phyloP scores from a whole-genome alignment of 2,888 invertebrate species.

The Aphidoletes aphidimyza region DNA sequence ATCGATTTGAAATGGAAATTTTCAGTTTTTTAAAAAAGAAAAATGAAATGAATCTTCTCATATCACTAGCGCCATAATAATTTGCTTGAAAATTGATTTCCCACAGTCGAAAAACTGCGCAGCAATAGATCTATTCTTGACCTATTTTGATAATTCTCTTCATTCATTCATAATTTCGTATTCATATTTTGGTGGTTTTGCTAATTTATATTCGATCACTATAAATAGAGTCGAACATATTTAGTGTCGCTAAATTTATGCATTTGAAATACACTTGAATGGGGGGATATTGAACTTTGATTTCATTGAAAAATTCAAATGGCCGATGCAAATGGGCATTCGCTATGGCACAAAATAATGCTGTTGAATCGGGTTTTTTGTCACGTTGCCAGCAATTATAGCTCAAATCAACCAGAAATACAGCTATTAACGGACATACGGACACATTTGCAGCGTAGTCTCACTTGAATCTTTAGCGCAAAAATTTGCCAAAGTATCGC shows the following conservation, averaged over 20 bases:
- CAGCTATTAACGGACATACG: neutral
- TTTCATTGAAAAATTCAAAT: neutral
- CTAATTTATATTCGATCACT: neutral
- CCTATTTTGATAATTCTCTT: slow-evolving; percentile 13
- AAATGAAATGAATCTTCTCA: neutral
- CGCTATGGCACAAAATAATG: neutral
- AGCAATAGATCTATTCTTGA: neutral
- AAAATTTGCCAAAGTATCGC: neutral
- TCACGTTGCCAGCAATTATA: slow-evolving; percentile 24
- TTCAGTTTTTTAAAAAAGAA: neutral
- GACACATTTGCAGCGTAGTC: neutral
- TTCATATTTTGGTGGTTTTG: neutral
- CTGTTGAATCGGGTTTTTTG: neutral
- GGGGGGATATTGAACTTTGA: slow-evolving; percentile 12
- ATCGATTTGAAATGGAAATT: neutral
- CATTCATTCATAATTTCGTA: no score
- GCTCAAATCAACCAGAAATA: neutral
- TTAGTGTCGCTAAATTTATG: neutral
- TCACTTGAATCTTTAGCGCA: neutral
- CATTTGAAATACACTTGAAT: no score
- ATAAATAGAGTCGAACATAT: neutral
- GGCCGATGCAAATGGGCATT: neutral
- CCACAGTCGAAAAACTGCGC: neutral
- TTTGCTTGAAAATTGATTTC: neutral
- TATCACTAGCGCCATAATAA: neutral